A percentile compares a stretch with the other conserved stretches of the same genome.
Conservation (phyloP, 2,113 vertebrate genomes). For the Microtus richardsoni region DNA sequence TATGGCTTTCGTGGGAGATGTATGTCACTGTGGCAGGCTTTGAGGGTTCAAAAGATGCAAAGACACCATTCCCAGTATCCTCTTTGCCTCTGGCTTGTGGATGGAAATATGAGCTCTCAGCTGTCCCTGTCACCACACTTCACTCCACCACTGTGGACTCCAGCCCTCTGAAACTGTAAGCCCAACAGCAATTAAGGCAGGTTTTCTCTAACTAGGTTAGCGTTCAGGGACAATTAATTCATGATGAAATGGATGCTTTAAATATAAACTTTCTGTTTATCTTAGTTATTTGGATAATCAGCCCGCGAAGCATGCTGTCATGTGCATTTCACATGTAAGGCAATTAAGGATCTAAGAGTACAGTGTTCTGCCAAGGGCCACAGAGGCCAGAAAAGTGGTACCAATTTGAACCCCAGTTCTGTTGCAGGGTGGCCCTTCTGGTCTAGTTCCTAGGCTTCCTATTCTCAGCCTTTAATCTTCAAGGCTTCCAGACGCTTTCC, state of each 20-base stretch:
- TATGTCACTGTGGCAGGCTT: not conserved
- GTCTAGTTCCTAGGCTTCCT: not conserved
- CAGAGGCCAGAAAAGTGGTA: not conserved
- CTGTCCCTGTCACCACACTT: not conserved
- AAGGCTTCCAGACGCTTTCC: conserved; percentile 14
- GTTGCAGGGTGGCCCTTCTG: not conserved
- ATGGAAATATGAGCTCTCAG: not conserved
- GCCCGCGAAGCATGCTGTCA: not conserved
- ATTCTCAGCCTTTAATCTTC: not conserved
- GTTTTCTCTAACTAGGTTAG: not conserved
- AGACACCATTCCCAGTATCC: not conserved
- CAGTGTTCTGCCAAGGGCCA: not conserved
- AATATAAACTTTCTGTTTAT: not conserved
- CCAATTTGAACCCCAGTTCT: not conserved
- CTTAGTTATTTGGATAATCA: not conserved
- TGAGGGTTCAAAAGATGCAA: not conserved
- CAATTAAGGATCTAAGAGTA: not conserved
- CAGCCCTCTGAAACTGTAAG: not conserved
- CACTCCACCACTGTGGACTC: not conserved
- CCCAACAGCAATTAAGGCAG: not conserved
- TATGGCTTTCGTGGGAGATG: no score
- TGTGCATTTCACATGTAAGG: not conserved
- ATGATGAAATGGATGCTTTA: not conserved
- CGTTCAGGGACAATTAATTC: not conserved
- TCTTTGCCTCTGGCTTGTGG: not conserved